Percentiles rank a stretch among this genome's conserved stretches.
Evolutionary conservation across 2,797 vertebrate genomes (phyloP).

Genomic region (Syndactyla subalaris): DNA sequence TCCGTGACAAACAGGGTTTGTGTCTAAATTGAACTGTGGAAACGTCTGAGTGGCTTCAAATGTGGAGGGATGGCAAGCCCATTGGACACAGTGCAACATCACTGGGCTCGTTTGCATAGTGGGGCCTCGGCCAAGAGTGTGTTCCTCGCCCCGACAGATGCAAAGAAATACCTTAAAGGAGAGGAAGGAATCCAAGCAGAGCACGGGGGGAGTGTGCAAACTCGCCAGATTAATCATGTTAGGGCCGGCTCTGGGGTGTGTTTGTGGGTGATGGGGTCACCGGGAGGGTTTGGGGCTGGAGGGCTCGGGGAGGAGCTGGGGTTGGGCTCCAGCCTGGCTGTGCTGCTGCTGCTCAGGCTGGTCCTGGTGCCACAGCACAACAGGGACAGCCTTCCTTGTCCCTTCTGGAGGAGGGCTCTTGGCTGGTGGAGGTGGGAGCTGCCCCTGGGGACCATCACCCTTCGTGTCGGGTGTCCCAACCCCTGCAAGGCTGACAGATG

Average conservation of each 20-base stretch:
- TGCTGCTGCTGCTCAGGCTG: not conserved
- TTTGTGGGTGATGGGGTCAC: too few species aligned
- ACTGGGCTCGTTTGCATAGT: conserved; percentile 22
- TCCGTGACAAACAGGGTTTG: conserved; percentile 33
- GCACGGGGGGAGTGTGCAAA: not conserved
- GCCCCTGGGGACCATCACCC: rapidly evolving
- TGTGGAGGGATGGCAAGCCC: conserved; percentile 22
- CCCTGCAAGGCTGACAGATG: not conserved
- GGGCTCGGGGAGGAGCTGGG: not conserved
- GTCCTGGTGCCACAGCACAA: rapidly evolving
- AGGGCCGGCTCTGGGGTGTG: rapidly evolving
- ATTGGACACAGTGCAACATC: conserved; percentile 30
- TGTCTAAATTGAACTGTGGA: conserved; percentile 28
- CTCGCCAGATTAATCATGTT: rapidly evolving
- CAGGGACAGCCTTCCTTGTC: rapidly evolving
- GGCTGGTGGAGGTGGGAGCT: not conserved
- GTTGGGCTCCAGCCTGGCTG: not conserved
- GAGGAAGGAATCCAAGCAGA: not conserved
- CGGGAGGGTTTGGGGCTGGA: too few species aligned
- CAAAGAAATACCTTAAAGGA: conserved; percentile 13
- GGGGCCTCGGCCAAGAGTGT: not conserved
- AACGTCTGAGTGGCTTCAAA: not conserved
- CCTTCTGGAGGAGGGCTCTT: rapidly evolving
- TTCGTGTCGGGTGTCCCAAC: rapidly evolving
- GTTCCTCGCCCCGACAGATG: not conserved